Evolutionary conservation across 2,888 invertebrate species (phyloP).

Genomic region (Unio delphinus): DNA sequence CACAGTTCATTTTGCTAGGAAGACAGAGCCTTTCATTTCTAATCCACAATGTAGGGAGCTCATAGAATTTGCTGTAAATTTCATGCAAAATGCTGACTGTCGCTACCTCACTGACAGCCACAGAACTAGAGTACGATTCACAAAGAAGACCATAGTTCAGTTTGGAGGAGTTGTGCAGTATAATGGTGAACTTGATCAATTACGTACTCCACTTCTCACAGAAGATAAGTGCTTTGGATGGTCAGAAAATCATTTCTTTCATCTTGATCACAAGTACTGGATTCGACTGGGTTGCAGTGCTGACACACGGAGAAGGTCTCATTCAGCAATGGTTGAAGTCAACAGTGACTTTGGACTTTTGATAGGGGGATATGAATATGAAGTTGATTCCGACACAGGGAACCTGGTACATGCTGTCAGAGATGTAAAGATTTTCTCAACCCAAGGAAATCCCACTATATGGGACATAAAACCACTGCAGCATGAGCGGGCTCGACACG

Average conservation of each 20-base stretch:
- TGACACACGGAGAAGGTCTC: slow-evolving; percentile 16
- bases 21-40: slow-evolving; percentile 29
- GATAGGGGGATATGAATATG: slow-evolving; percentile 38
- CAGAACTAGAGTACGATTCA: slow-evolving; percentile 34
- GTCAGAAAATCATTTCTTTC: slow-evolving; percentile 36
- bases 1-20: slow-evolving; percentile 25
- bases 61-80: slow-evolving; percentile 25
- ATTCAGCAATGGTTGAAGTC: slow-evolving; percentile 35
- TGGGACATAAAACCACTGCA: slow-evolving; percentile 32
- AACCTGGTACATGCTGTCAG: slow-evolving; percentile 22
- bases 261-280: slow-evolving; percentile 37
- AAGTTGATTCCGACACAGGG: slow-evolving; percentile 26
- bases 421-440: slow-evolving; percentile 32
- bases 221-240: slow-evolving; percentile 24
- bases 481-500: slow-evolving; percentile 36
- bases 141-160: slow-evolving; percentile 33
- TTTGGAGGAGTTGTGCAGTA: slow-evolving; percentile 39
- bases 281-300: slow-evolving; percentile 28
- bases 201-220: slow-evolving; percentile 7
- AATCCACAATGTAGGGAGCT: slow-evolving; percentile 32
- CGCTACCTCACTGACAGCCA: slow-evolving; percentile 26
- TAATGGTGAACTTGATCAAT: slow-evolving; percentile 23
- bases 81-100: slow-evolving; percentile 29
- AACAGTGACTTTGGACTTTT: slow-evolving; percentile 32
- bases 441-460: slow-evolving; percentile 29